Percentiles rank a stretch among this genome's conserved stretches.
Evolutionary conservation across 2,888 invertebrate species (phyloP).

Genomic region (Cantharis lateralis): DNA sequence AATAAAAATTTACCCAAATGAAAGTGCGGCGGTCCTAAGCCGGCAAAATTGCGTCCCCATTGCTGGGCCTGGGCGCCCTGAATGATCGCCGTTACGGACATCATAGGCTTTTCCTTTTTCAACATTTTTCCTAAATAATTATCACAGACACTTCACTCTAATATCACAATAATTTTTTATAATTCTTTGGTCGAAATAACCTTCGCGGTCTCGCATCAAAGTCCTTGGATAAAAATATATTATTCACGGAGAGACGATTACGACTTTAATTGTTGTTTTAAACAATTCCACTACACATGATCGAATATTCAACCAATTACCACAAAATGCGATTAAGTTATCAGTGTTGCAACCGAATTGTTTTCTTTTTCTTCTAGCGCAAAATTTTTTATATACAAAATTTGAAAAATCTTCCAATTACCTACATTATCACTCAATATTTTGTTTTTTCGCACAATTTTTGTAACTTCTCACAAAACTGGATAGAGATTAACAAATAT

Average conservation of each 20-base stretch:
- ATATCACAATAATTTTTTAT: slow-evolving; percentile 23
- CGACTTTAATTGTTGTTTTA: slow-evolving; percentile 23
- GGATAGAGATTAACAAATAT: background rate
- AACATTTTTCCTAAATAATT: slow-evolving; percentile 61
- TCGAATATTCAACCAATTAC: slow-evolving; percentile 3
- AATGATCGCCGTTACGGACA: slow-evolving; percentile 83
- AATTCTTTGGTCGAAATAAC: slow-evolving; percentile 30
- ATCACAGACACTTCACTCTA: slow-evolving; percentile 36
- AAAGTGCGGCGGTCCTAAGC: slow-evolving; percentile 51
- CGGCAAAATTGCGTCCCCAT: slow-evolving; percentile 66
- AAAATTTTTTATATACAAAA: background rate
- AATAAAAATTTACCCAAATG: slow-evolving; percentile 43
- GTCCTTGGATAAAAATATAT: slow-evolving; percentile 32
- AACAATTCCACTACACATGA: slow-evolving; percentile 18
- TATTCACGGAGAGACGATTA: slow-evolving; percentile 18
- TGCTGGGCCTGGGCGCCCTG: slow-evolving; percentile 67
- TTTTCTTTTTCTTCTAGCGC: background rate
- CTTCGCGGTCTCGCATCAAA: slow-evolving; percentile 30
- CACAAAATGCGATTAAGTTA: slow-evolving; percentile 4
- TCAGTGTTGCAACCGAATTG: background rate
- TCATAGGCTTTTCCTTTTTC: slow-evolving; percentile 86
- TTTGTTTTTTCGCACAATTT: background rate
- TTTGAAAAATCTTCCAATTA: background rate
- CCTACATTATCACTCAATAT: background rate
- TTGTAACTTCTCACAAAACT: background rate